These are phyloP conservation scores for Emys orbicularis DNA, from an alignment of 2,797 vertebrate species.

Conservation along the genomic window DNA sequence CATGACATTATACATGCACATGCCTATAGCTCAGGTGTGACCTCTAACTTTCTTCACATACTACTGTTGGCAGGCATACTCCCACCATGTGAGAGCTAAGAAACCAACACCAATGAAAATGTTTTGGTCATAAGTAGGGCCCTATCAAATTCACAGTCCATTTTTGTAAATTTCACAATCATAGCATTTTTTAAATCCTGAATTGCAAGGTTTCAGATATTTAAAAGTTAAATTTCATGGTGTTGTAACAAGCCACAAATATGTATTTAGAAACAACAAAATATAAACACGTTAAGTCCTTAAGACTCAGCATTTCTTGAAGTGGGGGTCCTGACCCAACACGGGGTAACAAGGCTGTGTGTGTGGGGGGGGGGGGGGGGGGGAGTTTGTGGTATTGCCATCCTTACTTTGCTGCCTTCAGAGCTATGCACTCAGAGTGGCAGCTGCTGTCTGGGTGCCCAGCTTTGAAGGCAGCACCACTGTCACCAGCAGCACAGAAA, in stretches of 20 bases:
- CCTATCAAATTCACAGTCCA: background rate
- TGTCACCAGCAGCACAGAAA: too few species aligned
- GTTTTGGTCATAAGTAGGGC: background rate
- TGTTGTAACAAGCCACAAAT: background rate
- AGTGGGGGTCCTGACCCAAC: background rate
- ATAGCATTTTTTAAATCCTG: background rate
- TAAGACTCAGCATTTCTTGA: background rate
- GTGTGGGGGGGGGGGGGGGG: accelerated
- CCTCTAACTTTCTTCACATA: background rate
- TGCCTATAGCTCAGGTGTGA: background rate
- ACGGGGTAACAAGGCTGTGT: background rate
- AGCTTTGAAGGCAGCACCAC: background rate
- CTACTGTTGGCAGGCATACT: background rate
- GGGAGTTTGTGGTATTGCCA: background rate
- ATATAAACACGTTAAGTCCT: background rate
- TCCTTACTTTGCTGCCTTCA: background rate
- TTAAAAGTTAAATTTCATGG: background rate
- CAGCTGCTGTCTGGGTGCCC: background rate
- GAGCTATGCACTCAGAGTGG: background rate
- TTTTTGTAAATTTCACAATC: background rate
- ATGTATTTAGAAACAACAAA: background rate
- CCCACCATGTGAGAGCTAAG: background rate
- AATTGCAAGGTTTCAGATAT: background rate
- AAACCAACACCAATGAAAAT: background rate
- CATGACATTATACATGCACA: background rate